phyloP scores from a whole-genome alignment of 1,140 invertebrate genomes.

The Trichonephila clavipes region DNA sequence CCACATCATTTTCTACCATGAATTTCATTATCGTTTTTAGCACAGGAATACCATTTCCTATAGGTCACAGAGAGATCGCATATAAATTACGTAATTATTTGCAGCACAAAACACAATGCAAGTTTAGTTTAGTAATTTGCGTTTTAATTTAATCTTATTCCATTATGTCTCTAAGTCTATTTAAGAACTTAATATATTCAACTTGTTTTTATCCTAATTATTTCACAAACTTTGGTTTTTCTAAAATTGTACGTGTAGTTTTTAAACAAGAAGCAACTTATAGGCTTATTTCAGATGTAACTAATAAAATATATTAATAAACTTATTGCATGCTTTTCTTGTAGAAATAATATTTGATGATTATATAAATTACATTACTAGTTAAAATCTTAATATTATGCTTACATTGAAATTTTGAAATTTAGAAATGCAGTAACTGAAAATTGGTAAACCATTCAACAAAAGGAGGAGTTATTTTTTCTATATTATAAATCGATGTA shows the following conservation, averaged over 20 bases:
- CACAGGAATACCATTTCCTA: neutral
- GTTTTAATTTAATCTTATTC: neutral
- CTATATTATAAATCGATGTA: too few species aligned
- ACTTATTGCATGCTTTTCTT: too few species aligned
- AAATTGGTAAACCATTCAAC: too few species aligned
- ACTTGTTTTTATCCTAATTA: neutral
- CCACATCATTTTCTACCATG: neutral
- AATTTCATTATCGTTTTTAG: neutral
- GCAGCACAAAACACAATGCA: neutral
- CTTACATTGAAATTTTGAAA: too few species aligned
- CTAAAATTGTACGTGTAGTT: too few species aligned
- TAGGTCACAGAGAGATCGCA: neutral
- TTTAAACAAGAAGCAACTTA: neutral
- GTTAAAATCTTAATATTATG: too few species aligned
- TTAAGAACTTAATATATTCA: neutral
- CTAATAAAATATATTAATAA: too few species aligned
- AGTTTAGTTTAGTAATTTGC: neutral
- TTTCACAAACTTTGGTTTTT: neutral
- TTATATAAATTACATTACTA: too few species aligned
- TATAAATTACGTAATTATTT: slow-evolving; percentile 5
- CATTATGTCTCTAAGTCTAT: neutral
- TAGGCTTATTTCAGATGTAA: too few species aligned
- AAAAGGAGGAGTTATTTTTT: too few species aligned
- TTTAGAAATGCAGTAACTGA: too few species aligned
- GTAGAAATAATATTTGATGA: too few species aligned